Percentiles rank a stretch among this genome's conserved stretches.
phyloP scores from a whole-genome alignment of 2,797 vertebrate genomes.

The Typhlichthys eigenmanni region DNA sequence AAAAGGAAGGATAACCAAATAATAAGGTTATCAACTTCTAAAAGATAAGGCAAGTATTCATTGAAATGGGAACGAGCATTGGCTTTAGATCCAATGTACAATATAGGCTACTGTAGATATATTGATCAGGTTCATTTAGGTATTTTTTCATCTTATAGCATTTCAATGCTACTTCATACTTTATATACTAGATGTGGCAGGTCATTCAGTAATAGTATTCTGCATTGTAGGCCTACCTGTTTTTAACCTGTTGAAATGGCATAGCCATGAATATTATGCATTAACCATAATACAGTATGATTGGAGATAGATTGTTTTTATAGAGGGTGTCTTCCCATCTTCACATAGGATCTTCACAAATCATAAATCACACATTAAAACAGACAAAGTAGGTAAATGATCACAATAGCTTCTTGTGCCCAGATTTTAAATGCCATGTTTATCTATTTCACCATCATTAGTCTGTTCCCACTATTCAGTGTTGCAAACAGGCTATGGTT shows the following conservation, averaged over 20 bases:
- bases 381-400: too few species aligned
- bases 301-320: constrained; percentile 32
- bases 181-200: neutral
- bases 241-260: neutral
- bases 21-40: neutral
- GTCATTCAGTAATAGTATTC: neutral
- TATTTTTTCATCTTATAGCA: neutral
- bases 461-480: too few species aligned
- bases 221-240: neutral
- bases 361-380: too few species aligned
- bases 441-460: too few species aligned
- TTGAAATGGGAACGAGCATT: too few species aligned
- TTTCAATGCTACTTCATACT: neutral
- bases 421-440: too few species aligned
- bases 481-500: too few species aligned
- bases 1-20: neutral
- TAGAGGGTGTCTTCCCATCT: neutral
- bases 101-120: too few species aligned
- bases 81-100: too few species aligned
- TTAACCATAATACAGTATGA: constrained; percentile 40
- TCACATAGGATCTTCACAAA: neutral
- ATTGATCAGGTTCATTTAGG: too few species aligned
- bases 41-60: neutral
- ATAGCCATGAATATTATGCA: constrained; percentile 29
- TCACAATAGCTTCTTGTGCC: too few species aligned